Evolutionary conservation across 2,888 invertebrate species (phyloP).

Genomic region (Calameuta pallipes): DNA sequence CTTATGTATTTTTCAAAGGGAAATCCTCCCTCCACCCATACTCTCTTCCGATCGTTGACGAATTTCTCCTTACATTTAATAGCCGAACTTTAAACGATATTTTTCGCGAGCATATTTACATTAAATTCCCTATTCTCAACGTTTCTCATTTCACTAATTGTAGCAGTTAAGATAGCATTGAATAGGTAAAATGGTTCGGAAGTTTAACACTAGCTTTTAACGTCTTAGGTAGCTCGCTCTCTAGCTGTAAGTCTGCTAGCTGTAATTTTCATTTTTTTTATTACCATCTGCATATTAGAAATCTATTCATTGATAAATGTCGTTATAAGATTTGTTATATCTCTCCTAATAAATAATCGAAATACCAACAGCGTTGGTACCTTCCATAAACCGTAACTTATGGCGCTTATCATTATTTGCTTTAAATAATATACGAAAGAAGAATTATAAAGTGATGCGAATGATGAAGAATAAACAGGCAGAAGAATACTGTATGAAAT

Average conservation of each 20-base stretch:
- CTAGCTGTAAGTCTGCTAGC: too few species aligned
- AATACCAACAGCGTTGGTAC: too few species aligned
- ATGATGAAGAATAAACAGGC: neutral
- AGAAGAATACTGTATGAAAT: neutral
- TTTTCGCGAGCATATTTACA: neutral
- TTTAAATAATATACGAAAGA: neutral
- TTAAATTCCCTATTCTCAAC: neutral
- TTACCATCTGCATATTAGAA: too few species aligned
- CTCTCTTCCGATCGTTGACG: neutral
- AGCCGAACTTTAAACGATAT: neutral
- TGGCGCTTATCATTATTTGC: neutral
- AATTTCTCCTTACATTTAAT: too few species aligned
- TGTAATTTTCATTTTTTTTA: too few species aligned
- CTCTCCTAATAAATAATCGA: too few species aligned
- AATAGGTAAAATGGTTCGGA: neutral
- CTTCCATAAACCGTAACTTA: too few species aligned
- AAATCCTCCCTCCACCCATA: neutral
- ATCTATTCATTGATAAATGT: too few species aligned
- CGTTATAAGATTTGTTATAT: too few species aligned
- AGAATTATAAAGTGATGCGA: neutral
- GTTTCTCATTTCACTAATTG: neutral
- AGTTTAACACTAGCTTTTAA: neutral
- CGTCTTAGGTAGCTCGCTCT: neutral
- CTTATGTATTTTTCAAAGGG: neutral
- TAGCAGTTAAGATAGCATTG: neutral